A percentile compares a stretch with the other conserved stretches of the same genome.
Evolutionary conservation across 2,888 invertebrate genomes (phyloP).

Genomic region (Lottia gigantea): DNA sequence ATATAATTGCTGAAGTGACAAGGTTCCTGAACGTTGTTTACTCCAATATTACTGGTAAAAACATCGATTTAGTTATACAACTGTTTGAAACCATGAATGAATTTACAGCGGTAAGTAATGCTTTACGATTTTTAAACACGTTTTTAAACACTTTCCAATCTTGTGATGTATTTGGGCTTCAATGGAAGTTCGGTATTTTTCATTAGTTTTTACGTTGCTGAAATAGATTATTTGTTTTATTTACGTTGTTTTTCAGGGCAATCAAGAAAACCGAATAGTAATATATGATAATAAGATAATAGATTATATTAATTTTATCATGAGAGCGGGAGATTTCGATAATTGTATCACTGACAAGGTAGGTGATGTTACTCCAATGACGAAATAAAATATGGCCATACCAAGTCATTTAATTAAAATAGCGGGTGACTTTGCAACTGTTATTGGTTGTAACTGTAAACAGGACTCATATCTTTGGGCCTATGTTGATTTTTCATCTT

Average conservation of each 20-base stretch:
- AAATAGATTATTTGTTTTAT: too few relatives aligned
- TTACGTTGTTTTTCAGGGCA: conserved; percentile 52
- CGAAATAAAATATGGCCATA: neutral
- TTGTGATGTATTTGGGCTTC: too few relatives aligned
- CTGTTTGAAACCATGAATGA: conserved; percentile 67
- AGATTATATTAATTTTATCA: conserved; percentile 68
- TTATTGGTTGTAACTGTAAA: too few relatives aligned
- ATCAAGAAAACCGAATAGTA: conserved; percentile 65
- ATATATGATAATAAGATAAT: conserved; percentile 67
- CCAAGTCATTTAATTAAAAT: too few relatives aligned
- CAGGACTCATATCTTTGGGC: too few relatives aligned
- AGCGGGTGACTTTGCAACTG: too few relatives aligned
- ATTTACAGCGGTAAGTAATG: conserved; percentile 62
- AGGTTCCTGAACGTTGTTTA: conserved; percentile 67
- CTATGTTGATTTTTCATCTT: too few relatives aligned
- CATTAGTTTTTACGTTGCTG: too few relatives aligned
- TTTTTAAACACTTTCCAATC: too few relatives aligned
- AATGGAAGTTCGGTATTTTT: too few relatives aligned
- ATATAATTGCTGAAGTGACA: conserved; percentile 67
- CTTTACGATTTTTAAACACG: neutral
- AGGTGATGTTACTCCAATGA: neutral
- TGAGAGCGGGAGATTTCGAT: conserved; percentile 63
- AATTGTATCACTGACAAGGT: conserved; percentile 64
- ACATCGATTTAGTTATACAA: conserved; percentile 65
- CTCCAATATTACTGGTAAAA: conserved; percentile 64